Percentiles rank a stretch among this genome's conserved stretches.
These are phyloP conservation scores for Urocynchramus pylzowi DNA, from an alignment of 2,113 vertebrate species.

Conservation along the genomic window DNA sequence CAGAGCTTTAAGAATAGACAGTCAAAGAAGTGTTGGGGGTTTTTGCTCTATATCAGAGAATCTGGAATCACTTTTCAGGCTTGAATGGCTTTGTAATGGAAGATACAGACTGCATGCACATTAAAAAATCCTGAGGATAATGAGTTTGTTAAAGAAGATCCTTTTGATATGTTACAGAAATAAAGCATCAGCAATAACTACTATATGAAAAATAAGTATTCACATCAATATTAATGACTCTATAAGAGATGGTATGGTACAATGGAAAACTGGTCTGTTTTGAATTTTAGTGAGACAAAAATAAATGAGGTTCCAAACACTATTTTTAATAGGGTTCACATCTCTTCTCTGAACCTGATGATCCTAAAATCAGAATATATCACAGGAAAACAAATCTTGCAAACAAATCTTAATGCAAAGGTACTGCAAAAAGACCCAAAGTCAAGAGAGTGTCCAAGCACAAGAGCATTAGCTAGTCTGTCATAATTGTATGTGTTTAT, in stretches of 20 bases:
- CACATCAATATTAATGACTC: background rate
- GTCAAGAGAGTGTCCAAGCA: background rate
- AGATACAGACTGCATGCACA: background rate
- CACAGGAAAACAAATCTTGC: background rate
- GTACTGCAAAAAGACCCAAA: background rate
- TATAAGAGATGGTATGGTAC: background rate
- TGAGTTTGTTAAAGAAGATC: background rate
- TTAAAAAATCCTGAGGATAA: background rate
- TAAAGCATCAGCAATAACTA: background rate
- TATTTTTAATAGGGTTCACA: background rate
- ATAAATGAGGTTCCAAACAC: background rate
- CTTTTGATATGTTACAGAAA: background rate
- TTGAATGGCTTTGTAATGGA: constrained; percentile 6
- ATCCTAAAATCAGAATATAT: background rate
- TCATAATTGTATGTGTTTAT: background rate
- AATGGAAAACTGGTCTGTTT: background rate
- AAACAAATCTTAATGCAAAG: background rate
- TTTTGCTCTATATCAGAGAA: background rate
- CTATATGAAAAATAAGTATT: background rate
- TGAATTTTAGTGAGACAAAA: background rate
- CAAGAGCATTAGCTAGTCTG: background rate
- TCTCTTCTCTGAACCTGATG: background rate
- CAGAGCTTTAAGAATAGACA: background rate
- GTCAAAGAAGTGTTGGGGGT: background rate
- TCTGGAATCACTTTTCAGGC: background rate